phyloP scores from a whole-genome alignment of 1,140 invertebrate species.

The Stenopsyche tienmushanensis region DNA sequence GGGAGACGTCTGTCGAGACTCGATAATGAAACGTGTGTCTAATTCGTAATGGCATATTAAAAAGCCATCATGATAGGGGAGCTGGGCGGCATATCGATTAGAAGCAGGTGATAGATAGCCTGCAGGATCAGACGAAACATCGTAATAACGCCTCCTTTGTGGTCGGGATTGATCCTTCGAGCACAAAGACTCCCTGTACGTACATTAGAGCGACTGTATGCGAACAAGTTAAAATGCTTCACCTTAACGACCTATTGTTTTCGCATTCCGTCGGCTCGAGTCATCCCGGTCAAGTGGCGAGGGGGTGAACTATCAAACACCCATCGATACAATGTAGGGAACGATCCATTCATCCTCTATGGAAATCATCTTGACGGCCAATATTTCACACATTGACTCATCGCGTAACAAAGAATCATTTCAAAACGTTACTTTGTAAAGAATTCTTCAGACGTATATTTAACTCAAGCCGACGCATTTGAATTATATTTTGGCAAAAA shows the following conservation, averaged over 20 bases:
- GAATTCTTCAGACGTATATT: no score
- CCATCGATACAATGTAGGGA: not conserved
- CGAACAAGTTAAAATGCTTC: slow-evolving; percentile 4
- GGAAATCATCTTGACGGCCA: no score
- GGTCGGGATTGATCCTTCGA: not conserved
- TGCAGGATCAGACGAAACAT: slow-evolving; percentile 28
- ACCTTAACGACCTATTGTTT: slow-evolving; percentile 16
- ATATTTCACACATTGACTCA: no score
- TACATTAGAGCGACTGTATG: not conserved
- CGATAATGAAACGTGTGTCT: no score
- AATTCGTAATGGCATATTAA: not conserved
- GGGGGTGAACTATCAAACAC: no score
- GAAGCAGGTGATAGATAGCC: slow-evolving; percentile 36
- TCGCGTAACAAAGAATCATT: no score
- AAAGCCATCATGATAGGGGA: not conserved
- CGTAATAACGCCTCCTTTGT: slow-evolving; percentile 28
- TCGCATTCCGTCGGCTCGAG: not conserved
- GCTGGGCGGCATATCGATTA: slow-evolving; percentile 26
- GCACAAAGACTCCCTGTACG: no score
- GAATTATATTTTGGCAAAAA: no score
- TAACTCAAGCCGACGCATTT: no score
- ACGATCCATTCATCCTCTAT: not conserved
- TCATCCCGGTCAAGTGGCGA: no score
- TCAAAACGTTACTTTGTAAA: no score
- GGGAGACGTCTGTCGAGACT: no score